Evolutionary conservation across 1,140 invertebrate genomes (phyloP), one percentile per base, ranked within the genome.

Genomic region (Dreissena rostriformis): DNA sequence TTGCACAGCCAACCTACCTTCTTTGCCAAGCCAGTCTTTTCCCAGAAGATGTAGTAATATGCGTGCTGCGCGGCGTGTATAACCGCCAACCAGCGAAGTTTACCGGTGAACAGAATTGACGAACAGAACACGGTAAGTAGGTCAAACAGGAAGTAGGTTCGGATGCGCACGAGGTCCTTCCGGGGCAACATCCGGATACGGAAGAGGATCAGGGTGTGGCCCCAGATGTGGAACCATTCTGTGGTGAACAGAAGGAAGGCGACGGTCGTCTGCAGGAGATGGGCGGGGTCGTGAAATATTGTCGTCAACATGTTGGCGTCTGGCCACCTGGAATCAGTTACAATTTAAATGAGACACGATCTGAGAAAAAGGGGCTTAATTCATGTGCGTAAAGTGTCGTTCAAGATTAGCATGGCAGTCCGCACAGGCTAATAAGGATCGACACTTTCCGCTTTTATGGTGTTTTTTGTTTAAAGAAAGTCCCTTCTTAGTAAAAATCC

Each of bases 11-110:
- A 22, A 22, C 73, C 71, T 84, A 92, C 91, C 88, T 88, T 91
- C 79, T 90, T 91, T 17, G 89, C 87, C 10, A 81, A 76, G 22
- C 51, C 52, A 6, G 90, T 85, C 72, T 90, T 88, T 72, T 92
- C 86, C 91, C 91, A 92, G 22, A 71, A 86, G 19, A 90, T 28
- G 78, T 87, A 89, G 76, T 91, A 92, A 72, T 88, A 92, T 2
- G 88, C 63, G 67, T 92, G 91, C 67, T 91, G 91, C 14, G 88
- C 28, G 1, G 88, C 85, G 57, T 92, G 91, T 52, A 91, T 17
- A 8, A 55, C 65, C 6, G 89, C 86, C 63, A 91, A 57, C 91
- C 89, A 91, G 55, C 82, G 78, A 0, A 90, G 72, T 24, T 72
- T 82, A 29, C 86, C 84, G 1, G 88, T 86, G 26, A 87, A 87